Conservation (phyloP, 2,797 vertebrate genomes). For the Tympanoctomys barrerae region DNA sequence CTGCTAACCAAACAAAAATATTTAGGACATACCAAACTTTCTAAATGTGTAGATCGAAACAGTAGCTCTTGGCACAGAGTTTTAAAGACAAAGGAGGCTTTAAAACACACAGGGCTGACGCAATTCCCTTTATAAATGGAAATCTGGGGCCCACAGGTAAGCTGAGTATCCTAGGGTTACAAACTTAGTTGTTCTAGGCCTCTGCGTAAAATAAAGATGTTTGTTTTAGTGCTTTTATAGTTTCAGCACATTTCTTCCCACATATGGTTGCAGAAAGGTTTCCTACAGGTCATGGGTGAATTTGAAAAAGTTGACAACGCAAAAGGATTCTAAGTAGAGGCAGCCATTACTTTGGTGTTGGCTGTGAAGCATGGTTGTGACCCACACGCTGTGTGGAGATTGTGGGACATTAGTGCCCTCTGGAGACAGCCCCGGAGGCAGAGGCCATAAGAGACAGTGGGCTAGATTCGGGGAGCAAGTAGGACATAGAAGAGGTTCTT, state of each 20-base stretch:
- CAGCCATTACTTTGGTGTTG: neutral
- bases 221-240: neutral
- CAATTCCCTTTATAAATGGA: neutral
- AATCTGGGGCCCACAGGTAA: neutral
- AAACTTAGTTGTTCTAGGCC: neutral
- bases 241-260: neutral
- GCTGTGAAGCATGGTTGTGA: neutral
- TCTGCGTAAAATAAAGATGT: neutral
- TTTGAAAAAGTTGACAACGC: constrained; percentile 26
- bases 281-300: neutral
- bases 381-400: neutral
- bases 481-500: neutral
- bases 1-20: constrained; percentile 27
- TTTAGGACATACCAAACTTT: constrained; percentile 13
- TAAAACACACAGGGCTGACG: neutral
- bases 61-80: neutral
- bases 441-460: neutral
- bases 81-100: constrained; percentile 45
- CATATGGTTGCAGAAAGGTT: neutral
- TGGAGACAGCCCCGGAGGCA: neutral
- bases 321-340: neutral
- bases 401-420: neutral
- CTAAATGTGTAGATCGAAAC: constrained; percentile 31
- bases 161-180: neutral
- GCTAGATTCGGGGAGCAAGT: accelerated